Conservation (phyloP, 2,113 vertebrate genomes). For the Lepus americanus region DNA sequence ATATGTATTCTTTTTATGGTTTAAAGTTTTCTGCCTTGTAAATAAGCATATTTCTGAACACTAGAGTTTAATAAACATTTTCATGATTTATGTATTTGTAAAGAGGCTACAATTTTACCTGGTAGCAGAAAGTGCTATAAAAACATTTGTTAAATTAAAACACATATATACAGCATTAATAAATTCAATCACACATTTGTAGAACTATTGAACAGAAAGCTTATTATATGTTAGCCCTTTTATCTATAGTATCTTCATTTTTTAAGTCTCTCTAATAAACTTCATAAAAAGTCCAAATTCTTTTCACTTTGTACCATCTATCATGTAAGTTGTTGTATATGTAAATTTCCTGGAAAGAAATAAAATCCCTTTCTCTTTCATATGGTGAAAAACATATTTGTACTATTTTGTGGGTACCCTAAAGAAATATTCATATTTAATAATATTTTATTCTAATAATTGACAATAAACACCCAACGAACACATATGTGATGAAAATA, state of each 20-base stretch:
- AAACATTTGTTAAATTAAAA: background rate
- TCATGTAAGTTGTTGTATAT: background rate
- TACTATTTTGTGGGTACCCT: background rate
- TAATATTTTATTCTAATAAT: background rate
- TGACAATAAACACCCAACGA: background rate
- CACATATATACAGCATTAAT: background rate
- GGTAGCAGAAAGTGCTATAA: background rate
- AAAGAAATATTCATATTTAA: background rate
- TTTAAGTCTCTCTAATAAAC: background rate
- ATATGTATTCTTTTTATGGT: background rate
- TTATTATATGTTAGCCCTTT: background rate
- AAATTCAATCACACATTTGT: background rate
- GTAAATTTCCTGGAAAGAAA: background rate
- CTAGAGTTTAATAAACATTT: conserved; percentile 27
- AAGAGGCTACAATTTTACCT: background rate
- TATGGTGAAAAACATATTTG: background rate
- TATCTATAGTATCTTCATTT: background rate
- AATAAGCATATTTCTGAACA: background rate
- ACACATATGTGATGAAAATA: background rate
- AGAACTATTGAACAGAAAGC: background rate
- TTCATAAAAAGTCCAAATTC: background rate
- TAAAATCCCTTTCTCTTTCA: background rate
- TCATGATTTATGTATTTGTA: background rate
- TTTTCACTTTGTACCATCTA: background rate
- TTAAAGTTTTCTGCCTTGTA: background rate